These are phyloP conservation scores for Hirundo rustica DNA, from an alignment of 2,797 vertebrate genomes.

Conservation along the genomic window DNA sequence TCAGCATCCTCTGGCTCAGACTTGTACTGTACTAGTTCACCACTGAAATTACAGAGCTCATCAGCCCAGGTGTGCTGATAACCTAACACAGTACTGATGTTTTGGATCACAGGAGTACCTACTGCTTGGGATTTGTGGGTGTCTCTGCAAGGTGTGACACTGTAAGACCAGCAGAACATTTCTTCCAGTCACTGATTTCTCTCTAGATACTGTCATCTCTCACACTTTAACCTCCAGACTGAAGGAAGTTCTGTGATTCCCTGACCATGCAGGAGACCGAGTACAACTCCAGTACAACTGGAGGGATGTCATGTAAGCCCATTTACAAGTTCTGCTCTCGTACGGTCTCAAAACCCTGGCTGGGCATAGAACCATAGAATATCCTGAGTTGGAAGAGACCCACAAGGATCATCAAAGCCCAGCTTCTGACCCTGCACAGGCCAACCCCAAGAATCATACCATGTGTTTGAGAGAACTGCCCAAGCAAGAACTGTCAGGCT, in stretches of 20 bases:
- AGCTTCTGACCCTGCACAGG: background rate
- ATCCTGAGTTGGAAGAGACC: background rate
- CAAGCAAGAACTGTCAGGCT: background rate
- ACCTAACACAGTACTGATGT: background rate
- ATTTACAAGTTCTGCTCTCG: background rate
- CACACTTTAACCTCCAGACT: background rate
- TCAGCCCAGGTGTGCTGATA: background rate
- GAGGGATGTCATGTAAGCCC: background rate
- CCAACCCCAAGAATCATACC: background rate
- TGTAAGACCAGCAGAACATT: background rate
- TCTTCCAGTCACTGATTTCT: background rate
- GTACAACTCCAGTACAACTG: background rate
- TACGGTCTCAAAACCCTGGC: background rate
- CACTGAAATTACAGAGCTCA: background rate
- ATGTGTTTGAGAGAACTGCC: background rate
- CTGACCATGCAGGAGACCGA: fast-evolving
- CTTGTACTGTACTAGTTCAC: background rate
- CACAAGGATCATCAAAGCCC: background rate
- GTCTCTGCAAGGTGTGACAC: background rate
- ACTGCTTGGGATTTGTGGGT: background rate
- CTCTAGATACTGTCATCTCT: background rate
- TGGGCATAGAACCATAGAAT: background rate
- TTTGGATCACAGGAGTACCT: background rate
- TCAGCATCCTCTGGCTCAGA: background rate
- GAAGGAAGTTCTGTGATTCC: background rate